Conservation (phyloP, 2,797 vertebrate genomes). For the Rachycentron canadum region DNA sequence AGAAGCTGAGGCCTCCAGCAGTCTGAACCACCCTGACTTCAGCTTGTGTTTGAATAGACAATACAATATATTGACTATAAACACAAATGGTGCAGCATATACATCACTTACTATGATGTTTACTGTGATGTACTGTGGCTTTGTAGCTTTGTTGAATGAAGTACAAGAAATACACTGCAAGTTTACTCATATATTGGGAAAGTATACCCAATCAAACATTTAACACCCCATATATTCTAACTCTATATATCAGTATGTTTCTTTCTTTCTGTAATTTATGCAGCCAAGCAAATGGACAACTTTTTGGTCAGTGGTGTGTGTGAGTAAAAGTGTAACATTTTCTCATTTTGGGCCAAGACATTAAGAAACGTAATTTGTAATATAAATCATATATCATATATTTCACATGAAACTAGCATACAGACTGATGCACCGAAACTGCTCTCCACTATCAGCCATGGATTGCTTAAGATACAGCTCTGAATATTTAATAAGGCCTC, state of each 20-base stretch:
- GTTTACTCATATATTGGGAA: neutral
- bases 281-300: neutral
- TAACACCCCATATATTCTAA: neutral
- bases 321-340: neutral
- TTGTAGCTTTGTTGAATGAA: no score
- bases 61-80: conserved; percentile 2
- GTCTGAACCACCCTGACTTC: conserved; percentile 11
- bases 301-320: conserved; percentile 1
- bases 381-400: conserved; percentile 39
- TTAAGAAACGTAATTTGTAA: conserved; percentile 34
- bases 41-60: conserved; percentile 19
- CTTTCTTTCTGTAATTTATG: neutral
- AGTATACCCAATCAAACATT: neutral
- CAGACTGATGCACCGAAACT: conserved; percentile 26
- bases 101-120: neutral
- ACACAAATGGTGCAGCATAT: neutral
- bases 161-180: no score
- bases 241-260: no score
- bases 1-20: conserved; percentile 30
- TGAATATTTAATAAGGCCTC: conserved; percentile 81
- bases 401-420: conserved; percentile 28
- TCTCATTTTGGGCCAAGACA: conserved; percentile 16
- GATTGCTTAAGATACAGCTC: conserved; percentile 70
- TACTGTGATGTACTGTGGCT: neutral
- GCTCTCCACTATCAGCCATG: conserved; percentile 53